These are phyloP conservation scores for Tuta absoluta DNA, from an alignment of 2,888 invertebrate species.

Conservation along the genomic window DNA sequence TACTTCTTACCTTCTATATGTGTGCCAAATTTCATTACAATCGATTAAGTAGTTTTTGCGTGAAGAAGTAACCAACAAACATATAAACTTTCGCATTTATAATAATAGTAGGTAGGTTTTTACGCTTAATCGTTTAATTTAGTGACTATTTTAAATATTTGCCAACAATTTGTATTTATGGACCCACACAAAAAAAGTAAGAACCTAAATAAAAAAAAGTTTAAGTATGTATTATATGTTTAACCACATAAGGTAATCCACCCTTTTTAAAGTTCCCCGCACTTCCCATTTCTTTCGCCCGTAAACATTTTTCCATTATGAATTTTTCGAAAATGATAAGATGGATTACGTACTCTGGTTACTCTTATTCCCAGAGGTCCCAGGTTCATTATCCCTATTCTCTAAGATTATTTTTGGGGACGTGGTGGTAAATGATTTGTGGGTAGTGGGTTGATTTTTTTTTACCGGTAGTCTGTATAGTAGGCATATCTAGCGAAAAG, in stretches of 20 bases:
- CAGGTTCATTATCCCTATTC: constrained; percentile 58
- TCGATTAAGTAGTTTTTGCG: no score
- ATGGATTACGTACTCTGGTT: constrained; percentile 77
- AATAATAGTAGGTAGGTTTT: no score
- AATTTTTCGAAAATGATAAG: constrained; percentile 69
- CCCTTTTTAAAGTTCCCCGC: neutral
- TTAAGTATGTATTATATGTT: neutral
- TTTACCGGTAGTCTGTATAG: neutral
- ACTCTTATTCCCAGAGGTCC: constrained; percentile 62
- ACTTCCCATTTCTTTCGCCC: constrained; percentile 63
- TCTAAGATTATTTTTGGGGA: constrained; percentile 49
- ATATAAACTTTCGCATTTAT: no score
- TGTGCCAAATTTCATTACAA: no score
- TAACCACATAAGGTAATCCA: constrained; percentile 9
- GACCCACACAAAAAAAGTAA: neutral
- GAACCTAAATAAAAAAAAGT: neutral
- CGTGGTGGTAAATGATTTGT: constrained; percentile 30
- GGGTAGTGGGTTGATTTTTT: constrained; percentile 10
- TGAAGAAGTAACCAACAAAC: no score
- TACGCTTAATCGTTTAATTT: no score
- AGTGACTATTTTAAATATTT: no score
- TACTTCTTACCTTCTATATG: no score
- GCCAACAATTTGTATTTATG: no score
- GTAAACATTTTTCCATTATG: constrained; percentile 74
- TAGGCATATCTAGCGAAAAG: neutral